Evolutionary conservation across 1,140 invertebrate genomes (phyloP).

Genomic region (Eciton burchellii): DNA sequence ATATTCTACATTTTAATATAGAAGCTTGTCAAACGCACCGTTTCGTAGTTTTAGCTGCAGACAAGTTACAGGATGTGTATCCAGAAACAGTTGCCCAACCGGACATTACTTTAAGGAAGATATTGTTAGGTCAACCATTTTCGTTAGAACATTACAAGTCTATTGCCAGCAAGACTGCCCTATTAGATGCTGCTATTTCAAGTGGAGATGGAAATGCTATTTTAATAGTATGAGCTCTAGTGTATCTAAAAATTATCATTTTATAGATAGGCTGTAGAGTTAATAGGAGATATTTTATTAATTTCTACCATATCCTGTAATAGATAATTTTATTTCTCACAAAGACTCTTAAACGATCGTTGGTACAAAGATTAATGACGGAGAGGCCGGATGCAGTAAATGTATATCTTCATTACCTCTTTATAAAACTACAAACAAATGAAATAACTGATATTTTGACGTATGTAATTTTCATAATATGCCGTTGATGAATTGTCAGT

Average conservation of each 20-base stretch:
- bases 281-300: neutral
- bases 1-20: constrained; percentile 20
- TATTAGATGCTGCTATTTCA: constrained; percentile 85
- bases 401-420: constrained; percentile 86
- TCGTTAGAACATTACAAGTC: constrained; percentile 86
- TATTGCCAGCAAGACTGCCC: constrained; percentile 84
- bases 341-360: constrained; percentile 84
- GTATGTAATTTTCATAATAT: constrained; percentile 78
- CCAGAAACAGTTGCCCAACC: constrained; percentile 76
- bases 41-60: constrained; percentile 76
- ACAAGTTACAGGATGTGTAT: constrained; percentile 75
- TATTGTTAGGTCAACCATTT: constrained; percentile 83
- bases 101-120: constrained; percentile 82
- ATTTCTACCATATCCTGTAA: constrained; percentile 51
- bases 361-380: constrained; percentile 84
- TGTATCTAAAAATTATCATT: constrained; percentile 40
- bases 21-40: constrained; percentile 26
- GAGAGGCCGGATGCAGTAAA: constrained; percentile 84
- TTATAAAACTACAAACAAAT: constrained; percentile 83
- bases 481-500: constrained; percentile 15
- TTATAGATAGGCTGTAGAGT: neutral
- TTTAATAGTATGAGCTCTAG: constrained; percentile 80
- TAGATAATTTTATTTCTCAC: constrained; percentile 86
- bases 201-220: constrained; percentile 87
- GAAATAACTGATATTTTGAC: constrained; percentile 86